A percentile compares a stretch with the other conserved stretches of the same genome.
Evolutionary conservation across 2,888 invertebrate genomes (phyloP).

Genomic region (Ophioninae sp.): DNA sequence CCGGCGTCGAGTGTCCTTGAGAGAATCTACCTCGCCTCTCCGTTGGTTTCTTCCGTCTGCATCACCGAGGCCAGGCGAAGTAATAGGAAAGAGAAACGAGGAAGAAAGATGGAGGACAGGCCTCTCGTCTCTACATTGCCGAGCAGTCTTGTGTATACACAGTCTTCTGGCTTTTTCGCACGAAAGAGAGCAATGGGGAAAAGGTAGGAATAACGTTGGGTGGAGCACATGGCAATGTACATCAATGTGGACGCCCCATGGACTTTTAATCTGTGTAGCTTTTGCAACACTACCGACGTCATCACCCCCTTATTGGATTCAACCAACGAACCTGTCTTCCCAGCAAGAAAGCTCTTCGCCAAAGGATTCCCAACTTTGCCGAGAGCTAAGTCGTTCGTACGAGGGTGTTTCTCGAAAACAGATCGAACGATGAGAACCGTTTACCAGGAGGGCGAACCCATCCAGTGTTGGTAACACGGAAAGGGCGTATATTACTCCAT

Average conservation of each 20-base stretch:
- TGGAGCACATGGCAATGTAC: constrained; percentile 36
- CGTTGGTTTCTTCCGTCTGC: constrained; percentile 52
- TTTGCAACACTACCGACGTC: constrained; percentile 51
- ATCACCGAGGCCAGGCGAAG: constrained; percentile 44
- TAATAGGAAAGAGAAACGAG: constrained; percentile 54
- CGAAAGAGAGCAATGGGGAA: constrained; percentile 52
- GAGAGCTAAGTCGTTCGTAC: constrained; percentile 12
- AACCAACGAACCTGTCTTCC: constrained; percentile 63
- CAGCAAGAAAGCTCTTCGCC: constrained; percentile 46
- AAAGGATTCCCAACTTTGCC: constrained; percentile 60
- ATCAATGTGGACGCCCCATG: constrained; percentile 31
- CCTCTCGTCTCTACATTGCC: constrained; percentile 28
- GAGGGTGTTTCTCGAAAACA: constrained; percentile 47
- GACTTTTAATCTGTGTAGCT: constrained; percentile 42
- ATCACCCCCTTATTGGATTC: constrained; percentile 70
- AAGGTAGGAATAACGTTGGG: constrained; percentile 49
- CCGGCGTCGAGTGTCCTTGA: constrained; percentile 70
- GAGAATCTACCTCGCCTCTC: constrained; percentile 58
- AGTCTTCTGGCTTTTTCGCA: constrained; percentile 52
- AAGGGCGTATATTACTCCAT: constrained; percentile 65
- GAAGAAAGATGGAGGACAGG: constrained; percentile 37
- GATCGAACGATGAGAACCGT: constrained; percentile 63
- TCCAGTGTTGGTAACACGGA: constrained; percentile 59
- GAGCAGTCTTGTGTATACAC: constrained; percentile 56
- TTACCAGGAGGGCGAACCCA: constrained; percentile 41